Evolutionary conservation across 2,888 invertebrate genomes (phyloP), one percentile per base, ranked within the genome.

Genomic region (Netelia fuscicornis): DNA sequence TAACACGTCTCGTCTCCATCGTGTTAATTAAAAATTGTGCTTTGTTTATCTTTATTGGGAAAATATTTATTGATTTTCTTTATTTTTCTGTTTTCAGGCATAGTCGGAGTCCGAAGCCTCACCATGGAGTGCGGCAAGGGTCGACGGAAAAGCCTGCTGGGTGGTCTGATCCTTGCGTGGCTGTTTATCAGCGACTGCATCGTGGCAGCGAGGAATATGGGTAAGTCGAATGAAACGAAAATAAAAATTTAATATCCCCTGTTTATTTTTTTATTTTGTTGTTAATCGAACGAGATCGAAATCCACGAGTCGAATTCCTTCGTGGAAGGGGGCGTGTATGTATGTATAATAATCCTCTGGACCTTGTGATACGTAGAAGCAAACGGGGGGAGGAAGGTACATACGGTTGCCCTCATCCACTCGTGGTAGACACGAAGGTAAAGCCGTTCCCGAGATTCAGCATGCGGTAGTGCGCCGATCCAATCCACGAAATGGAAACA

Each of bases 111-210:
- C 91, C 90, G 90, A 89, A 90, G 90, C 90, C 90, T 91, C 90
- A 92, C 89, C 91, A 93, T 93, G 93, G 93, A 93, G 92, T 92
- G 93, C 89, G 93, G 92, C 90, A 93, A 91, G 92, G 91, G 91
- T 92, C 92, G 93, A 91, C 93, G 93, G 92, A 93, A 92, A 92
- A 91, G 90, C 90, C 90, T 92, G 87, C 91, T 92, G 84, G 90
- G 91, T 88, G 91, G 91, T 86, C 89, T 93, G 88, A 90, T 93
- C 86, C 90, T 93, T 87, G 91, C 91, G 80, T 92, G 92, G 93
- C 89, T 93, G 85, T 91, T 92, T 89, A 92, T 92, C 90, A 91
- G 90, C 88, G 89, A 92, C 88, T 91, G 90, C 85, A 90, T 90
- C 87, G 93, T 92, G 84, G 90, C 91, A 84, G 91, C 92, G 85